Conservation (phyloP, 2,888 invertebrate genomes). For the Caenorhabditis auriculariae region DNA sequence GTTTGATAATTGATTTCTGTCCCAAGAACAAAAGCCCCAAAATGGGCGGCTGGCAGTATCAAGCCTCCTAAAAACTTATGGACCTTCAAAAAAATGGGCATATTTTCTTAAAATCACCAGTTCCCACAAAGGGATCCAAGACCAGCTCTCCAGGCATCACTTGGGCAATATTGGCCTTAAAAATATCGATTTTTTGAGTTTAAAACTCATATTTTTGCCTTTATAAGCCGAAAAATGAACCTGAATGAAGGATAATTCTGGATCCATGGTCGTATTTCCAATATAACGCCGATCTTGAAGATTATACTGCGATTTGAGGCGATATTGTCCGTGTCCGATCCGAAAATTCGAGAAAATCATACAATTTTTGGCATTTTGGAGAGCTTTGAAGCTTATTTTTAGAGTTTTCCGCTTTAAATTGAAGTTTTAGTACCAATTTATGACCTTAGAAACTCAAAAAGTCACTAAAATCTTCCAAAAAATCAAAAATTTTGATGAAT, state of each 20-base stretch:
- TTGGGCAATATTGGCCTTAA: conserved; percentile 86
- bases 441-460: too few species aligned
- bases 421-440: too few species aligned
- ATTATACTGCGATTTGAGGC: conserved; percentile 78
- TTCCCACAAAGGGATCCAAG: conserved; percentile 91
- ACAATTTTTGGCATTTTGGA: too few species aligned
- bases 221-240: conserved; percentile 5
- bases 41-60: conserved; percentile 83
- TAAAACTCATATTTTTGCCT: not conserved
- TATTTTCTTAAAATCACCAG: conserved; percentile 67
- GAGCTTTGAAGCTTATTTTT: too few species aligned
- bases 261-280: conserved; percentile 96
- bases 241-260: conserved; percentile 83
- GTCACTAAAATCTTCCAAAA: too few species aligned
- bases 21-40: conserved; percentile 83
- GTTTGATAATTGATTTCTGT: conserved; percentile 86
- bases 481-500: too few species aligned
- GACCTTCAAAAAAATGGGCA: too few species aligned
- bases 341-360: too few species aligned
- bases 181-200: not conserved
- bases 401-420: too few species aligned
- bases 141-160: conserved; percentile 76
- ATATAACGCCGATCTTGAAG: conserved; percentile 90
- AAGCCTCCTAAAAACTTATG: too few species aligned
- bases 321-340: conserved; percentile 83